Conservation (phyloP, 2,113 vertebrate genomes). For the Canis aureus region DNA sequence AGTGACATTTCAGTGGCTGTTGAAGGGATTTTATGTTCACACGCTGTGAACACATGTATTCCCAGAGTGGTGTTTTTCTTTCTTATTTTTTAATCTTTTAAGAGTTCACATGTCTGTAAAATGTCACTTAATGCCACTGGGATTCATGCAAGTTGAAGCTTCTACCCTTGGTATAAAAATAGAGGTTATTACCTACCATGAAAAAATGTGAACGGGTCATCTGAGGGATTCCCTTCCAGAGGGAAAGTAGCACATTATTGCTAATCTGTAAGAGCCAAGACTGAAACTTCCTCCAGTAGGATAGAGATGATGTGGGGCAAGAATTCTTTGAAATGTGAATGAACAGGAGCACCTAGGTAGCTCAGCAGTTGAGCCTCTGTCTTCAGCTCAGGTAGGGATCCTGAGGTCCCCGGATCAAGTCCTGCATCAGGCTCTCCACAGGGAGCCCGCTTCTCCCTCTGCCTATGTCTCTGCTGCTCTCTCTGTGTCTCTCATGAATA, state of each 20-base stretch:
- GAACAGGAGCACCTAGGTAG: background rate
- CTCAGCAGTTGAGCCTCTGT: no score
- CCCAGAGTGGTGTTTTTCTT: background rate
- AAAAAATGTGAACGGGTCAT: background rate
- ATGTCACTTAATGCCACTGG: background rate
- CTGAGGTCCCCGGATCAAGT: no score
- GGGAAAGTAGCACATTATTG: fast-evolving
- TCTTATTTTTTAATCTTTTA: background rate
- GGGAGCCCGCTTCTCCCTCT: no score
- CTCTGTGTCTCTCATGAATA: no score
- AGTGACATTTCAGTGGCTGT: background rate
- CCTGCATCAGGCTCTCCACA: no score
- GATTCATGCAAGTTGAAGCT: background rate
- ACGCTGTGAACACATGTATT: background rate
- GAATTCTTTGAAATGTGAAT: background rate
- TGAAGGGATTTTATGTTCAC: background rate
- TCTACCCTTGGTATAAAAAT: constrained; percentile 12
- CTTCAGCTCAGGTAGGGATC: no score
- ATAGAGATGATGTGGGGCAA: background rate
- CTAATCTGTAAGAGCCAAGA: no score
- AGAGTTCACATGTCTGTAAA: constrained; percentile 28
- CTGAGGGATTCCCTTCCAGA: background rate
- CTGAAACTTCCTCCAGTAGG: background rate
- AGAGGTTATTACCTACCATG: background rate
- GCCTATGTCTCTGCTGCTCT: no score